Conservation (phyloP, 2,888 invertebrate genomes). For the Hirtodrosophila cameraria region DNA sequence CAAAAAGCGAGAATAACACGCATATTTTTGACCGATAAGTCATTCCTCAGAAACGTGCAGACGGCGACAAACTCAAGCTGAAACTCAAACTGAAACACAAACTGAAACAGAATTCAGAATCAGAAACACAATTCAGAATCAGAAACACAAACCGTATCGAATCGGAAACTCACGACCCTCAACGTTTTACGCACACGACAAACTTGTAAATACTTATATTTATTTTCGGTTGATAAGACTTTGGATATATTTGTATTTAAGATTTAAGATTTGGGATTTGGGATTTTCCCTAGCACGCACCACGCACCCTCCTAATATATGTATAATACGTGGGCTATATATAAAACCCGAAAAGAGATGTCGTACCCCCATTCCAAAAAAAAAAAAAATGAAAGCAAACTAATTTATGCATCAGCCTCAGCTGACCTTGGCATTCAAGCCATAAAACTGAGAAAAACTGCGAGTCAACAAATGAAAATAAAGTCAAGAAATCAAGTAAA, state of each 20-base stretch:
- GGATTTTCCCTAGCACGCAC: neutral
- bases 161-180: neutral
- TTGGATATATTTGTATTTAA: too few species aligned
- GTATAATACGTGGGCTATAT: constrained; percentile 1
- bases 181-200: neutral
- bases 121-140: neutral
- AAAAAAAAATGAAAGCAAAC: too few species aligned
- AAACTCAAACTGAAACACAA: neutral
- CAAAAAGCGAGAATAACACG: neutral
- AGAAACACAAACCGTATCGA: neutral
- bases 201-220: neutral
- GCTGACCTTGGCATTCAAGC: constrained; percentile 64
- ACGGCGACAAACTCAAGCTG: neutral
- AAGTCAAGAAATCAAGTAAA: neutral
- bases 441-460: constrained; percentile 39
- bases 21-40: neutral
- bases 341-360: constrained; percentile 1
- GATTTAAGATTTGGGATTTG: too few species aligned
- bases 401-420: constrained; percentile 42
- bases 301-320: constrained; percentile 13
- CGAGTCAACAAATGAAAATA: constrained; percentile 6
- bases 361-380: constrained; percentile 5
- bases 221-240: neutral
- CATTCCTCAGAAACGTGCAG: constrained; percentile 6
- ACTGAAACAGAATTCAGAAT: neutral